A percentile compares a stretch with the other conserved stretches of the same genome.
Conservation (phyloP, 2,888 invertebrate genomes). For the Megalurothrips usitatus region DNA sequence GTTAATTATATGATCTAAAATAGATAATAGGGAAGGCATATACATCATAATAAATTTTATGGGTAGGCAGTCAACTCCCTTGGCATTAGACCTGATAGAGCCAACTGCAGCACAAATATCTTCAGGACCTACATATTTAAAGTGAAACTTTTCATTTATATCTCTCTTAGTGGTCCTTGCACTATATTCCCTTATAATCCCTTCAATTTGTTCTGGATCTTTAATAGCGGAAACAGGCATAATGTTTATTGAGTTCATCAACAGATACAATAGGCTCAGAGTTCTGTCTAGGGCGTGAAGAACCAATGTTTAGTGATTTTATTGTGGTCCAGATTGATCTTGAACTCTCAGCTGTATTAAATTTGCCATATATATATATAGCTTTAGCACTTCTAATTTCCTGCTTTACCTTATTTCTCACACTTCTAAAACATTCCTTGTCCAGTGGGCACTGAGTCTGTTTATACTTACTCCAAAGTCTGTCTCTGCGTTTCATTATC, state of each 20-base stretch:
- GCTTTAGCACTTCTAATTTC: background rate
- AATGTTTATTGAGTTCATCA: background rate
- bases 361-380: background rate
- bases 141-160: background rate
- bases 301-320: background rate
- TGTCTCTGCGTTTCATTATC: background rate
- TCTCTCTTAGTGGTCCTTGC: background rate
- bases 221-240: background rate
- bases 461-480: background rate
- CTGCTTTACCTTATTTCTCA: background rate
- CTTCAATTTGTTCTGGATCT: fast-evolving
- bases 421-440: background rate
- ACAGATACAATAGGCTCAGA: background rate
- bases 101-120: background rate
- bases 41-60: background rate
- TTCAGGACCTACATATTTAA: background rate
- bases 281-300: no score
- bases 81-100: background rate
- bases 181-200: background rate
- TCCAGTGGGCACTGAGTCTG: background rate
- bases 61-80: background rate
- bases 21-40: background rate
- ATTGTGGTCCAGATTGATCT: background rate
- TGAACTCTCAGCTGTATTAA: no score
- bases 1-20: background rate